phyloP scores from a whole-genome alignment of 2,113 vertebrate genomes.

The Pelvicachromis taeniatus region DNA sequence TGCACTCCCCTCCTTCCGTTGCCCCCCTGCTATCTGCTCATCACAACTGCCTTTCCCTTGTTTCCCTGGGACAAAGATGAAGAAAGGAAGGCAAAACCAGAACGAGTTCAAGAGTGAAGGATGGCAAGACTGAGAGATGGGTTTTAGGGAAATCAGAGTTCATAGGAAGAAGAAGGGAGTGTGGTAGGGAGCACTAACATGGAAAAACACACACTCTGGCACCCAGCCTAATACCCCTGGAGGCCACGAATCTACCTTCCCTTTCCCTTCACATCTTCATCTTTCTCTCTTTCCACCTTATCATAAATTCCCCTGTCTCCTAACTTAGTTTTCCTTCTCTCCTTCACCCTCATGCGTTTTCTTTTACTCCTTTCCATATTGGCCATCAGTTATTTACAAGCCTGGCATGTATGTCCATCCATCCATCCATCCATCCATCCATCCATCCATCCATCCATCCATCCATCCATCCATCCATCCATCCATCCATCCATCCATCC shows the following conservation, averaged over 20 bases:
- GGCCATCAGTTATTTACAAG: background rate
- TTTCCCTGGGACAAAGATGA: conserved; percentile 29
- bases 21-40: conserved; percentile 46
- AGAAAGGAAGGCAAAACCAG: conserved; percentile 1
- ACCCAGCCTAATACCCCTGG: conserved; percentile 42
- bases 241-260: conserved; percentile 22
- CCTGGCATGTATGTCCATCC: background rate
- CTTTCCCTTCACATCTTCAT: conserved; percentile 17
- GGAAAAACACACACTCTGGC: conserved; percentile 29
- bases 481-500: too few species aligned
- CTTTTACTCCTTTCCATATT: conserved; percentile 6
- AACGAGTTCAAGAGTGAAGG: conserved; percentile 34
- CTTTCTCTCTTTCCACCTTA: background rate
- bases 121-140: background rate
- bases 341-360: background rate
- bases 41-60: conserved; percentile 35
- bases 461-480: too few species aligned
- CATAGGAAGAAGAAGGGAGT: conserved; percentile 2
- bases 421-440: conserved; percentile 43
- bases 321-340: background rate
- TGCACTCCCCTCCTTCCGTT: background rate
- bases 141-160: conserved; percentile 42
- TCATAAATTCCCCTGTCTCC: conserved; percentile 15
- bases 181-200: background rate
- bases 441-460: conserved; percentile 63